Evolutionary conservation across 2,113 vertebrate genomes (phyloP), one percentile per base, ranked within the genome.

Genomic region (Pedionomus torquatus): DNA sequence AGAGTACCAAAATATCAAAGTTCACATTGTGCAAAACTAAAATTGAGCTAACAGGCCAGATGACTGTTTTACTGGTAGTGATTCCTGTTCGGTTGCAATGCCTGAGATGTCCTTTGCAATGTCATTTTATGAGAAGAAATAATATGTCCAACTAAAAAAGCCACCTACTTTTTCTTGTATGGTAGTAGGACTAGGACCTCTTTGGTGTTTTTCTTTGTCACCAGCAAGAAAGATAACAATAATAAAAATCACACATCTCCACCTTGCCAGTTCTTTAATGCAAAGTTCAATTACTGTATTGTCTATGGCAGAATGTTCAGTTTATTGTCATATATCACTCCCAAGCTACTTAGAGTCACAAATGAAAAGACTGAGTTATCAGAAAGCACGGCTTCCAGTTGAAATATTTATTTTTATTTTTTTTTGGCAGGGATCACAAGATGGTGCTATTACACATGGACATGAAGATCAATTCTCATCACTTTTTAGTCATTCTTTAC

Each of bases 331-430:
- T 93, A 11, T 76, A 90, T 93, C 58, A 63, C 28, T 63, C 33
- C 19, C n/a, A 61, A 87, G 55, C 19, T 93, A 83, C 81, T 94
- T 79, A 72, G 68, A 96, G 66, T 61, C 82, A 86, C 64, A 90
- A 85, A 89, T 64, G 46, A 78, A 98, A 93, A 89, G 24, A 65
- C 2, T 26, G 19, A 52, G 17, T 83, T 85, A 83, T 74, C 57
- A 78, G 39, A 72, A 10, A 79, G 55, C 5, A 17, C 5, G 65
- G 19, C 17, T 87, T 63, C 30, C 43, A 75, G 8, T 11, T 23
- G 4, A 54, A 93, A 48, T 66, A 89, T 65, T 64, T 90, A 7
- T 7, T 60, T 85, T 55, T 57, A 28, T 13, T 60, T 79, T 77
- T 39, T 83, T 90, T 91, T 84, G 13, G 9, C 55, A 82, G 11